Evolutionary conservation across 2,113 vertebrate genomes (phyloP).

Genomic region (Boulengeromyrus knoepffleri): DNA sequence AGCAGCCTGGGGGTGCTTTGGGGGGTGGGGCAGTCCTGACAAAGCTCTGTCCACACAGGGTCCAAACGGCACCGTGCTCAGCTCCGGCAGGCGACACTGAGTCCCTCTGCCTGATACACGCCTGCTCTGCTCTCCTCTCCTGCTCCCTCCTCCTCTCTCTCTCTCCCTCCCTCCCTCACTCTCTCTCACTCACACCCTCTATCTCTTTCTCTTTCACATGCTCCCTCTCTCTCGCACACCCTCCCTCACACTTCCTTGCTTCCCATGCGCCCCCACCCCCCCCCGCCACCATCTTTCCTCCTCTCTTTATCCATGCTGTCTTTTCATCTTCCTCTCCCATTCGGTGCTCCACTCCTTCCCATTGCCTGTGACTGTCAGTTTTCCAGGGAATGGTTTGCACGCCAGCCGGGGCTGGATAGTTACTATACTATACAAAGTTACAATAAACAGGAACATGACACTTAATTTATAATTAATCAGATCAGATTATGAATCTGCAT

Average conservation of each 20-base stretch:
- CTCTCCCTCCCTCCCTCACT: conserved; percentile 11
- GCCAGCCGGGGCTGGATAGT: conserved; percentile 16
- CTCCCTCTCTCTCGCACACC: conserved; percentile 15
- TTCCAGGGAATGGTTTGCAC: conserved; percentile 44
- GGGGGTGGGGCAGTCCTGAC: conserved; percentile 16
- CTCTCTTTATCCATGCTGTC: not conserved
- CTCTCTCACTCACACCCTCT: conserved; percentile 14
- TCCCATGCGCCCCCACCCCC: not conserved
- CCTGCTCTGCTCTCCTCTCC: conserved; percentile 19
- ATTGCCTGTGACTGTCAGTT: conserved; percentile 63
- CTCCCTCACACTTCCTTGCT: conserved; percentile 37
- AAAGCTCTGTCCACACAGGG: conserved; percentile 39
- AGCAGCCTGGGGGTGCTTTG: not conserved
- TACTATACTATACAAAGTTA: not conserved
- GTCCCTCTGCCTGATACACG: conserved; percentile 26
- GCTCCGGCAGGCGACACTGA: conserved; percentile 42
- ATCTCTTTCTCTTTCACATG: conserved; percentile 10
- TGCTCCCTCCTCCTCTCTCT: not conserved
- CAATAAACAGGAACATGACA: not conserved
- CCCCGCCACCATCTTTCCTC: not conserved
- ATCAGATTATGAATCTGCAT: not conserved
- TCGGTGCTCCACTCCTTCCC: conserved; percentile 49
- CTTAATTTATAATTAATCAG: conserved; percentile 4
- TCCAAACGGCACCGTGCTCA: conserved; percentile 51
- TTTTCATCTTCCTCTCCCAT: conserved; percentile 40